phyloP scores from a whole-genome alignment of 2,113 vertebrate genomes.

The Ailurus styani region DNA sequence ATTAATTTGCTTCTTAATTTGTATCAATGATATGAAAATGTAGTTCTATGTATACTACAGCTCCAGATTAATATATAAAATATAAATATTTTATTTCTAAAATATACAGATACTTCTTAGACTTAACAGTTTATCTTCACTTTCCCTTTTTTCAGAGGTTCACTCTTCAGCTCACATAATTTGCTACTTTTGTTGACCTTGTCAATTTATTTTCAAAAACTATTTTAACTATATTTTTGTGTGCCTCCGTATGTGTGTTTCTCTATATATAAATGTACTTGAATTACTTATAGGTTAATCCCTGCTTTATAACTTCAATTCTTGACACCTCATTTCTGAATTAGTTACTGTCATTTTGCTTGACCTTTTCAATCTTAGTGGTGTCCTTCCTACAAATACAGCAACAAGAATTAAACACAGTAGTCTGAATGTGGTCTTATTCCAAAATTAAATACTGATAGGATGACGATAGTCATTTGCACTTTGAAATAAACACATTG shows the following conservation, averaged over 20 bases:
- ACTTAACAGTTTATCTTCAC: conserved; percentile 33
- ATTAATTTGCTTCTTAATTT: background rate
- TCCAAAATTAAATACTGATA: conserved; percentile 52
- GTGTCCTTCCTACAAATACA: conserved; percentile 72
- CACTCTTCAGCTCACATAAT: conserved; percentile 28
- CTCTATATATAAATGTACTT: conserved; percentile 62
- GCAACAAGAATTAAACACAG: conserved; percentile 55
- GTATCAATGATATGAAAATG: background rate
- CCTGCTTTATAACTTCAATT: conserved; percentile 70
- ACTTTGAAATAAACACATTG: conserved; percentile 38
- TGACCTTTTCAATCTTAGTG: conserved; percentile 83
- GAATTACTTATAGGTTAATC: conserved; percentile 80
- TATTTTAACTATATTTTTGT: conserved; percentile 68
- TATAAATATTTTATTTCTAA: background rate
- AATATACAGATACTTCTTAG: background rate
- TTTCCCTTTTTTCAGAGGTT: conserved; percentile 24
- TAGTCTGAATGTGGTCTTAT: conserved; percentile 41
- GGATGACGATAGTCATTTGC: background rate
- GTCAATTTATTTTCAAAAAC: conserved; percentile 72
- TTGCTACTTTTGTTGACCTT: conserved; percentile 71
- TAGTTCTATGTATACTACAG: background rate
- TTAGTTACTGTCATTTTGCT: conserved; percentile 80
- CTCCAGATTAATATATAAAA: background rate
- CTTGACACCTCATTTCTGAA: conserved; percentile 79
- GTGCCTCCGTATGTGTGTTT: background rate